Percentiles rank a stretch among this genome's conserved stretches.
Conservation (phyloP, 2,888 invertebrate genomes). For the Gasteruption jaculator region DNA sequence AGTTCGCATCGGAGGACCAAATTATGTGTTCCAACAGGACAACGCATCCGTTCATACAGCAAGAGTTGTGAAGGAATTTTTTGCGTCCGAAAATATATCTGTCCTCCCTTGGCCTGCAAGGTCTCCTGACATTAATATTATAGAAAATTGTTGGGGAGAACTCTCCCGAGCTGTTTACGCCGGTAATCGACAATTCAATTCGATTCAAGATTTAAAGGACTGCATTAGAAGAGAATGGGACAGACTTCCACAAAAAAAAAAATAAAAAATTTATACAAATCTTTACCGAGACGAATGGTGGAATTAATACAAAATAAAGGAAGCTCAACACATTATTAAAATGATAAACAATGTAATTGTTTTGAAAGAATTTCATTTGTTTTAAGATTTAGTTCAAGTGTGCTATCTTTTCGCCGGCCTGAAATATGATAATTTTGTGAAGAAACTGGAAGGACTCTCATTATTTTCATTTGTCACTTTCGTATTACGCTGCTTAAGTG, state of each 20-base stretch:
- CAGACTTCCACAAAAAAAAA: slow-evolving; percentile 3
- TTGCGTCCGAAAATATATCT: not conserved
- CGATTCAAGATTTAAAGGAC: slow-evolving; percentile 8
- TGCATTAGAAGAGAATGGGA: slow-evolving; percentile 10
- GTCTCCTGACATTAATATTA: slow-evolving; percentile 11
- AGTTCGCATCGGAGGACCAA: slow-evolving; percentile 6
- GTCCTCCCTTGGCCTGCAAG: not conserved
- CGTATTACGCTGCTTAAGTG: too few species aligned
- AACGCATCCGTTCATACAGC: slow-evolving; percentile 7
- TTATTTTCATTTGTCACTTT: too few species aligned
- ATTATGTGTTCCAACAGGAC: slow-evolving; percentile 13
- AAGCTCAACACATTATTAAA: slow-evolving; percentile 10
- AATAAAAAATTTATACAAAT: slow-evolving; percentile 15
- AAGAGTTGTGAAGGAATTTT: not conserved
- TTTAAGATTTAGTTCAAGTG: slow-evolving; percentile 2
- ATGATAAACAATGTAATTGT: not conserved
- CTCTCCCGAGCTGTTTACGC: slow-evolving; percentile 9
- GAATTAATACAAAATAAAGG: slow-evolving; percentile 12
- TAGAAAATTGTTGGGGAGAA: slow-evolving; percentile 9
- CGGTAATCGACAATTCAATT: slow-evolving; percentile 10
- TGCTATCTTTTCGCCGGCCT: slow-evolving; percentile 8
- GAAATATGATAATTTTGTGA: slow-evolving; percentile 3
- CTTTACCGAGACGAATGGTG: slow-evolving; percentile 11
- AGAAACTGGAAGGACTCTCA: too few species aligned
- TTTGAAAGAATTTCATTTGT: not conserved